Base-by-base conservation (phyloP, 2,113 vertebrate genomes). In the Amblyornis subalaris region DNA sequence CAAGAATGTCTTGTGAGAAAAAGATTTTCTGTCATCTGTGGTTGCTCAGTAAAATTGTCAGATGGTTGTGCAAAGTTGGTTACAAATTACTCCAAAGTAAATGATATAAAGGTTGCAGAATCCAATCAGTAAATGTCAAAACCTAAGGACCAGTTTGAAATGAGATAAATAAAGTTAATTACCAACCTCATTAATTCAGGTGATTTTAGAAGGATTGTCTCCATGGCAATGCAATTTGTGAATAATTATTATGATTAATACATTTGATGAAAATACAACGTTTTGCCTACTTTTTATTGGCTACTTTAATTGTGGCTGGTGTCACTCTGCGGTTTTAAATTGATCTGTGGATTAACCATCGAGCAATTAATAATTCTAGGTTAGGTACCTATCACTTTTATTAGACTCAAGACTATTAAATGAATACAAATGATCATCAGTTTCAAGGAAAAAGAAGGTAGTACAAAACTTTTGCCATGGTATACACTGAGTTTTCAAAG, bases 111-210 rank as follows among this genome's bases (percentile, higher is more conserved):
- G 67, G 70, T 82, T 94, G 86, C 17, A 90, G 89, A 94, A 90
- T 93, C 70, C 89, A 96, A 92, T 60, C 81, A 88, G 81, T 80
- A 94, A 95, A 74, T 93, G 91, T 50, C 77, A 94, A 95, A 96
- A 88, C 25, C 38, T 71, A 73, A 77, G 84, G 79, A 66, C 88
- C 67, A 85, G 70, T 95, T 92, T 95, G 85, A 95, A 97, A 85
- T 74, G 26, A 88, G 65, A 71, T 89, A 91, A 96, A 90, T 35
- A 55, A 53, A 92, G 88, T 95, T 77, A 96, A 94, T 97, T 96
- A 90, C 36, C 50, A 86, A 77, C 44, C 31, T 89, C 72, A 94
- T 98, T 96, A 96, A 96, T 90, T 96, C 85, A 90, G 91, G 76
- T 89, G 91, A 88, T 87, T 93, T 85, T 89, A 74, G 69, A 51